Evolutionary conservation across 2,888 invertebrate genomes (phyloP).

Genomic region (Zygogramma bicolorata): DNA sequence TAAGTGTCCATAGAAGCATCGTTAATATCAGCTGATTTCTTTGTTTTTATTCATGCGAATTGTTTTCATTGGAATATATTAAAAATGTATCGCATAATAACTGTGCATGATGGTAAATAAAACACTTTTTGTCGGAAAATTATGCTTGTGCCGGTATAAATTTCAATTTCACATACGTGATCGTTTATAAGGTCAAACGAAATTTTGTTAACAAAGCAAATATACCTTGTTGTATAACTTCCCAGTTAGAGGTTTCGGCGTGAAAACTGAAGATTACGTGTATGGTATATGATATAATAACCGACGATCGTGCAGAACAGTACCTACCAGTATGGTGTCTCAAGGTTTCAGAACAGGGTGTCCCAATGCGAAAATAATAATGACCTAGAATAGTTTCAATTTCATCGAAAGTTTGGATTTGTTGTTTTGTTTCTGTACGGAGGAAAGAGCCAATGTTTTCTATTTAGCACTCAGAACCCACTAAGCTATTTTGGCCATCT

Average conservation of each 20-base stretch:
- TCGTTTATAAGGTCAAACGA: background rate
- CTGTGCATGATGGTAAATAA: background rate
- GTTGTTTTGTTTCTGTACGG: too few species aligned
- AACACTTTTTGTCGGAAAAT: background rate
- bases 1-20: background rate
- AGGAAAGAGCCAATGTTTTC: too few species aligned
- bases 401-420: too few species aligned
- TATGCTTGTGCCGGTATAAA: background rate
- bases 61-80: background rate
- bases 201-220: constrained; percentile 12
- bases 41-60: background rate
- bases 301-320: background rate
- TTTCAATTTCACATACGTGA: background rate
- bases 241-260: background rate
- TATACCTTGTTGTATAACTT: constrained; percentile 1
- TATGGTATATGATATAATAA: background rate
- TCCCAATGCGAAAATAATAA: too few species aligned
- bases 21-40: background rate
- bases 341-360: background rate
- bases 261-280: background rate
- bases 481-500: too few species aligned
- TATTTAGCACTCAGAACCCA: too few species aligned
- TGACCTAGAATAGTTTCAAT: too few species aligned
- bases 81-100: background rate
- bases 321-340: background rate